These are phyloP conservation scores for Drosophila atroscutellata DNA, from an alignment of 2,888 invertebrate species.

Conservation along the genomic window DNA sequence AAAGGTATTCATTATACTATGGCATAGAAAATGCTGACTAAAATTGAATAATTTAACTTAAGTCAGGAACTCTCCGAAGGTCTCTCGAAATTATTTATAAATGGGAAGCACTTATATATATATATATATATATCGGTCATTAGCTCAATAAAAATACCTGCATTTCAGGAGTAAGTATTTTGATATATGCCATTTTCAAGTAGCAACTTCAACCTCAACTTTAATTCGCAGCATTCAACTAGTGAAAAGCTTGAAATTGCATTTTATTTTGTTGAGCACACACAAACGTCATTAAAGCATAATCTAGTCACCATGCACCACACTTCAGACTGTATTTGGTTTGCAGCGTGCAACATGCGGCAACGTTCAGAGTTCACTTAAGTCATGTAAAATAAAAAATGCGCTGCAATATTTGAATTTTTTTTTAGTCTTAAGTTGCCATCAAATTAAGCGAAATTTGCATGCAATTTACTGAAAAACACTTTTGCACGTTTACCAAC, in stretches of 20 bases:
- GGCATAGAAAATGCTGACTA: no score
- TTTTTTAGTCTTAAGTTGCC: conserved; percentile 31
- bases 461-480: conserved; percentile 64
- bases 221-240: conserved; percentile 37
- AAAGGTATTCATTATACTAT: no score
- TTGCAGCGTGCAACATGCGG: conserved; percentile 23
- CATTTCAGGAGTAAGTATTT: neutral
- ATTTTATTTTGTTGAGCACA: neutral
- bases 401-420: conserved; percentile 9
- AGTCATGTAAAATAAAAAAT: conserved; percentile 16
- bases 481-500: conserved; percentile 53
- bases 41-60: neutral
- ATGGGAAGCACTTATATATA: neutral
- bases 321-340: conserved; percentile 1
- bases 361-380: conserved; percentile 7
- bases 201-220: neutral
- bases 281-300: conserved; percentile 10
- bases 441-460: conserved; percentile 66
- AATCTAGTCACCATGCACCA: conserved; percentile 3
- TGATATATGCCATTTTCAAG: neutral
- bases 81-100: neutral
- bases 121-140: neutral
- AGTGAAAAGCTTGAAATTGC: conserved; percentile 25
- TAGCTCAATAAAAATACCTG: neutral
- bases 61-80: neutral